These are phyloP conservation scores for Urocitellus parryii DNA, from an alignment of 2,113 vertebrate species.

Conservation along the genomic window DNA sequence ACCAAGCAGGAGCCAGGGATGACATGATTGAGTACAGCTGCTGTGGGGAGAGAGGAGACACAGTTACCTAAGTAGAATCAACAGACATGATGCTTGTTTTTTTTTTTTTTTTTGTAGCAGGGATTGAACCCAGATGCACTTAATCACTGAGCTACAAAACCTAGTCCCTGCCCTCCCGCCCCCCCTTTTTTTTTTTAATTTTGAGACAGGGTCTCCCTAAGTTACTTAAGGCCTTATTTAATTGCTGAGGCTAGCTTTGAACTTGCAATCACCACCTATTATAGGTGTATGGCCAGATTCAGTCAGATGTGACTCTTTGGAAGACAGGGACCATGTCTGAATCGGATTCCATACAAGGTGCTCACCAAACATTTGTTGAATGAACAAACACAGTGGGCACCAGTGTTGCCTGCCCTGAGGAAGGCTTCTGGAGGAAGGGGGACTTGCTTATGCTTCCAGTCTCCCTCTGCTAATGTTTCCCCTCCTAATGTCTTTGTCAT, in stretches of 20 bases:
- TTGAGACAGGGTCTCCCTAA: too few relatives aligned
- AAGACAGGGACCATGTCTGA: not conserved
- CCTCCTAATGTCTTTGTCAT: not conserved
- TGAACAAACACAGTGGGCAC: not conserved
- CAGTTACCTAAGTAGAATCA: not conserved
- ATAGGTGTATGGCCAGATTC: too few relatives aligned
- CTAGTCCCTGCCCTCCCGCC: too few relatives aligned
- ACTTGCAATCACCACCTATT: too few relatives aligned
- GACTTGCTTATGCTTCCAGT: not conserved
- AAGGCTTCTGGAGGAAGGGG: not conserved
- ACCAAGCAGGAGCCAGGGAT: not conserved
- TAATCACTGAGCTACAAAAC: too few relatives aligned
- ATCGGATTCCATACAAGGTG: not conserved
- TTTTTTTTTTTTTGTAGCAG: too few relatives aligned
- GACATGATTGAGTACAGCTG: not conserved
- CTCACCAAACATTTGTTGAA: not conserved
- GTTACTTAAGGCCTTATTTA: too few relatives aligned
- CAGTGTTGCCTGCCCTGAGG: not conserved
- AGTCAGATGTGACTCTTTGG: not conserved
- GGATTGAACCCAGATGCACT: too few relatives aligned
- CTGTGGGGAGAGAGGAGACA: not conserved
- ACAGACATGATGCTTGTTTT: too few relatives aligned
- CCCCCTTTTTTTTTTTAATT: too few relatives aligned
- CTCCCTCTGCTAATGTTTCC: not conserved
- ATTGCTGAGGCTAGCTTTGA: too few relatives aligned